phyloP scores from a whole-genome alignment of 1,140 invertebrate genomes.

The Sesamia nonagrioides region DNA sequence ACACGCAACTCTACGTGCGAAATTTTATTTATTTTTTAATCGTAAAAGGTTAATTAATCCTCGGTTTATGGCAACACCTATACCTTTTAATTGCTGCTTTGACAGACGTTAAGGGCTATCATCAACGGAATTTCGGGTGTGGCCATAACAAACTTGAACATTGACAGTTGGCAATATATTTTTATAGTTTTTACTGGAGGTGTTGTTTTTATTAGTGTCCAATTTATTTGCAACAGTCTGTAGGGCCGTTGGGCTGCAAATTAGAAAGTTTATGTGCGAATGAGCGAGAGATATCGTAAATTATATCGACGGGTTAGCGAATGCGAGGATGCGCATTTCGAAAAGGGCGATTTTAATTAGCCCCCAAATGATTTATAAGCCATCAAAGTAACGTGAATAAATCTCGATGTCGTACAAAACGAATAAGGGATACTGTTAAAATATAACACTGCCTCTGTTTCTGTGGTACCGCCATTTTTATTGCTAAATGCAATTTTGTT shows the following conservation, averaged over 20 bases:
- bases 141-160: conserved; percentile 77
- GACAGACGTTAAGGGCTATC: conserved; percentile 74
- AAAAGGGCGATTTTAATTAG: conserved; percentile 82
- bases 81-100: conserved; percentile 82
- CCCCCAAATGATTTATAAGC: conserved; percentile 76
- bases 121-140: conserved; percentile 74
- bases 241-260: conserved; percentile 65
- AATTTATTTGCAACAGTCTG: conserved; percentile 70
- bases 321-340: conserved; percentile 60
- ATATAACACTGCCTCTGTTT: conserved; percentile 40
- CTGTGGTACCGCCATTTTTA: conserved; percentile 23
- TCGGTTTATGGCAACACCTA: conserved; percentile 78
- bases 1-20: conserved; percentile 52
- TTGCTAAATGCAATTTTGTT: conserved; percentile 6
- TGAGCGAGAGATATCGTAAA: conserved; percentile 80
- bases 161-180: conserved; percentile 78
- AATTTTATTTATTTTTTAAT: conserved; percentile 57
- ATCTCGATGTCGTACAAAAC: conserved; percentile 56
- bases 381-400: conserved; percentile 71
- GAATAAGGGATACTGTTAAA: conserved; percentile 46
- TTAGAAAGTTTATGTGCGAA: conserved; percentile 84
- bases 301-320: conserved; percentile 75
- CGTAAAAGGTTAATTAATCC: conserved; percentile 68
- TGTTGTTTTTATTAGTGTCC: conserved; percentile 80
- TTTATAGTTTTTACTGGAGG: conserved; percentile 80